Conservation (phyloP, 2,113 vertebrate species). For the Desmodus rotundus region DNA sequence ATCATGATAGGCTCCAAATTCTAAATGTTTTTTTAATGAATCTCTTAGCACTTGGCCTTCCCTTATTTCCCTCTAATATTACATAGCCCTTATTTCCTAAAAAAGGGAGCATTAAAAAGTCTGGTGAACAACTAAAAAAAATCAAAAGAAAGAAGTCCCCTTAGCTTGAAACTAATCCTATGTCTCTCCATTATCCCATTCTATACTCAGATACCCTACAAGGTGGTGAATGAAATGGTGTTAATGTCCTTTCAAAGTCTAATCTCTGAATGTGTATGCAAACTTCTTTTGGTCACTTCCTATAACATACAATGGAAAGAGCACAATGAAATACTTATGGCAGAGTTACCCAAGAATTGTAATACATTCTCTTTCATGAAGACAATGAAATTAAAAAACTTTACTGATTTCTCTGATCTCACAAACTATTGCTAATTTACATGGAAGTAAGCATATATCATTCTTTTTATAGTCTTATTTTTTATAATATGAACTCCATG, state of each 20-base stretch:
- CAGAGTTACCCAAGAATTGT: neutral
- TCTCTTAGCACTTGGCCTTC: neutral
- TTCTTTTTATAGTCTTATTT: neutral
- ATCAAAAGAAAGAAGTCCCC: neutral
- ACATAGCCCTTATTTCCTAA: neutral
- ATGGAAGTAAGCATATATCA: neutral
- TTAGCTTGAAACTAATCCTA: neutral
- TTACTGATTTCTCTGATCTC: neutral
- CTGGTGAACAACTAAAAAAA: neutral
- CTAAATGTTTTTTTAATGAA: neutral
- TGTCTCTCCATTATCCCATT: neutral
- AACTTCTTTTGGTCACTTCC: neutral
- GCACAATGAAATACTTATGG: neutral
- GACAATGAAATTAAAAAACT: conserved; percentile 1
- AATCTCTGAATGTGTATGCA: neutral
- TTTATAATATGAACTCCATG: neutral
- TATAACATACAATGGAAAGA: neutral
- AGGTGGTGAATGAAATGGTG: neutral
- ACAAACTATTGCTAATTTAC: neutral
- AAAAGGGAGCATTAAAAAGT: neutral
- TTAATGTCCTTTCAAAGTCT: neutral
- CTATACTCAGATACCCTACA: neutral
- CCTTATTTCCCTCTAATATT: neutral
- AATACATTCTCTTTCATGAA: neutral
- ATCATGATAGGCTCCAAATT: neutral